Evolutionary conservation across 2,797 vertebrate species (phyloP), one percentile per base, ranked within the genome.

Genomic region (Rhodeus uyekii): DNA sequence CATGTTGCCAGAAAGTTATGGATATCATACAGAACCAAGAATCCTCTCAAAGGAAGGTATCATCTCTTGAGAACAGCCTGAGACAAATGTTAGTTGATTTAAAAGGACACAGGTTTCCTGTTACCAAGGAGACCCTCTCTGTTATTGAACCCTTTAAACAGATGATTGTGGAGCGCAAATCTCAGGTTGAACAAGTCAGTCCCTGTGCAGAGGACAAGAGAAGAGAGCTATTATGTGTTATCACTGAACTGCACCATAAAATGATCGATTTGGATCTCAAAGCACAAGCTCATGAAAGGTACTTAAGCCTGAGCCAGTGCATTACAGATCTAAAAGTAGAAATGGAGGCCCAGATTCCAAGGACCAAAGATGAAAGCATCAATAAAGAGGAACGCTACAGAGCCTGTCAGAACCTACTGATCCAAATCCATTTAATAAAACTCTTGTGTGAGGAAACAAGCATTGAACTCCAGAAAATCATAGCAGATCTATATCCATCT

Each of bases 211-310:
- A 90, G 46, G 90, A 91, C 27, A 93, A 92, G 76, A 82, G 87
- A 2, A 90, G 16, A 61, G 92, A 92, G 27, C 81, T 95, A 8
- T 68, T 93, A 34, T 83, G 82, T 1, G 19, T 89, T 14, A 90
- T 93, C 50, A 88, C 88, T 63, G 90, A 95, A 76, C 87, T 96
- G 34, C 88, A 96, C 75, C 87, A 78, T 39, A 94, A 92, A 87
- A 92, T 95, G 22, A 87, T 81, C 13, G 39, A 10, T 5, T 86
- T 96, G 75, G 90, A 94, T 65, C 79, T 71, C 16, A 90, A 93
- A 86, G 79, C 89, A 83, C 84, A 19, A 69, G 93, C 95, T 53
- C 92, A 92, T 2, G 89, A 92, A 84, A 91, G 83, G 29, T 94
- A 96, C 89, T 91, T 96, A 53, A 86, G 75, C 27, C 87, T 88